These are phyloP conservation scores for Serranochromis macrocephalus DNA, from an alignment of 2,113 vertebrate genomes.

Conservation along the genomic window DNA sequence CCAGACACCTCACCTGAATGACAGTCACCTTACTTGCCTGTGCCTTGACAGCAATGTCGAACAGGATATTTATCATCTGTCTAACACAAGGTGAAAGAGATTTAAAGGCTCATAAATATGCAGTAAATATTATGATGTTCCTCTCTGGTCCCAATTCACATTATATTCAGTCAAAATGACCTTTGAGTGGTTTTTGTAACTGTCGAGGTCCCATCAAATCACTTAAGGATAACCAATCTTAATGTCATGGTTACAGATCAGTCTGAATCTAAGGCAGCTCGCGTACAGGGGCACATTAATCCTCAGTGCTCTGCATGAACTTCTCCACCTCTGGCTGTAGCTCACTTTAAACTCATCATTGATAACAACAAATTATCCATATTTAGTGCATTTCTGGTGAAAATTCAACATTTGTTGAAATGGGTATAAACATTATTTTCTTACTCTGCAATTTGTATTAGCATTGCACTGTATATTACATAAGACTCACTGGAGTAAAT, in stretches of 20 bases:
- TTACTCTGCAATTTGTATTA: neutral
- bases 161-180: neutral
- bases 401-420: neutral
- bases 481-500: neutral
- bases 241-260: neutral
- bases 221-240: neutral
- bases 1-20: neutral
- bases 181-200: neutral
- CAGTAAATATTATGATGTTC: neutral
- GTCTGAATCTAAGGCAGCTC: neutral
- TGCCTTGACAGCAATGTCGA: neutral
- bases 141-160: neutral
- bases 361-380: neutral
- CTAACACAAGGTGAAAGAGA: neutral
- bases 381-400: neutral
- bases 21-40: conserved; percentile 2
- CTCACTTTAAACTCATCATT: neutral
- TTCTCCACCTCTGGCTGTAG: neutral
- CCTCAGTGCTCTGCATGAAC: neutral
- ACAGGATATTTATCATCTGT: neutral
- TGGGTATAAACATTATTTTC: neutral
- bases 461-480: neutral
- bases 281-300: neutral
- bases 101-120: neutral
- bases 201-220: neutral